phyloP scores from a whole-genome alignment of 2,797 vertebrate species.

The Tenualosa ilisha region DNA sequence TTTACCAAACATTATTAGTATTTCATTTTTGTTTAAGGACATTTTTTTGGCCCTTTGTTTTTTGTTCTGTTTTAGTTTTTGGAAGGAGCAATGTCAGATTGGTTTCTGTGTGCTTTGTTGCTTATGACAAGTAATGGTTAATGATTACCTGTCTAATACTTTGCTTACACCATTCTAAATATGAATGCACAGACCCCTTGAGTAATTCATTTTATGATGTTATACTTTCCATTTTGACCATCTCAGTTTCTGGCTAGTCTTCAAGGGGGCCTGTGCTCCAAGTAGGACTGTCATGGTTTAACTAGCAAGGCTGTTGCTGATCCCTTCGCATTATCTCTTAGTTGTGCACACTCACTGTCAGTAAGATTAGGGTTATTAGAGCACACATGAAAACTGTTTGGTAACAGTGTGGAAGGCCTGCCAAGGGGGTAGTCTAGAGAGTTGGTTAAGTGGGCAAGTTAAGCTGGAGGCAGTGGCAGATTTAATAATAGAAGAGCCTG shows the following conservation, averaged over 20 bases:
- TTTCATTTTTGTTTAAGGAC: neutral
- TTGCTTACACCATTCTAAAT: neutral
- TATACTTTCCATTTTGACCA: neutral
- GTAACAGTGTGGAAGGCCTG: neutral
- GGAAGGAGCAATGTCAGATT: neutral
- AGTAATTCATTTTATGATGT: neutral
- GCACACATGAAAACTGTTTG: neutral
- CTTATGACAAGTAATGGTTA: neutral
- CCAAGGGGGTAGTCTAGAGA: too few species aligned
- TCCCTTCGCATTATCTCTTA: neutral
- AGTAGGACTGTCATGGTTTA: neutral
- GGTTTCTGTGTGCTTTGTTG: neutral
- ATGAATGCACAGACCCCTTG: neutral
- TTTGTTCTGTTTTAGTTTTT: neutral
- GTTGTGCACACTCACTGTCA: constrained; percentile 1
- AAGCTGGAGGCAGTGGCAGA: too few species aligned
- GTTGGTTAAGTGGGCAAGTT: too few species aligned
- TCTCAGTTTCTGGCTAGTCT: neutral
- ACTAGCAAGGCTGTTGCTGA: neutral
- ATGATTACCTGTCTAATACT: neutral
- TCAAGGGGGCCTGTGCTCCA: neutral
- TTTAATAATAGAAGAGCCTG: too few species aligned
- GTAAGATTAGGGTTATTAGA: neutral
- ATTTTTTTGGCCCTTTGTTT: neutral
- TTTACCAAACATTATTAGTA: constrained; percentile 8